Conservation (phyloP, 2,113 vertebrate genomes). For the Psophia crepitans region DNA sequence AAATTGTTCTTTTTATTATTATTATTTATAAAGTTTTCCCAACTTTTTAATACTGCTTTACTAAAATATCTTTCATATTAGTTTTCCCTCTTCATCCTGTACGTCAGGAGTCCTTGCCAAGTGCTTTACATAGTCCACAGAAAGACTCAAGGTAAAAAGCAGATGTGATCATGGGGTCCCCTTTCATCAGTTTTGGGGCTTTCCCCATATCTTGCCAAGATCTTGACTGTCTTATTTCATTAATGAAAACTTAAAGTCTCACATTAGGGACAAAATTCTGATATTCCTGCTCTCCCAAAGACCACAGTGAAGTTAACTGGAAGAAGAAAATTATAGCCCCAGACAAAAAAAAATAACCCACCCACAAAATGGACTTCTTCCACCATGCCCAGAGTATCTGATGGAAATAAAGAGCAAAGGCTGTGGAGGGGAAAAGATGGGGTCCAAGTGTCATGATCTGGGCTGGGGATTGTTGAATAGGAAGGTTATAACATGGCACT, state of each 20-base stretch:
- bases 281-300: neutral
- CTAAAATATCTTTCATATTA: neutral
- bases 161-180: neutral
- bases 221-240: neutral
- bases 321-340: neutral
- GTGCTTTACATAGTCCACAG: neutral
- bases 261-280: neutral
- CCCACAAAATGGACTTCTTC: neutral
- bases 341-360: no score
- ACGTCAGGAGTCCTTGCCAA: neutral
- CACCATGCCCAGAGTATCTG: neutral
- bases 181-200: neutral
- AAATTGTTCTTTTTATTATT: neutral
- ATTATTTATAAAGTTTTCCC: neutral
- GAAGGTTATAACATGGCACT: neutral
- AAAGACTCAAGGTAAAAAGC: neutral
- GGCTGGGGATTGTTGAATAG: accelerated
- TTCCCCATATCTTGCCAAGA: neutral
- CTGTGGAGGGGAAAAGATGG: neutral
- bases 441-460: neutral
- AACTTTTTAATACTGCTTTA: neutral
- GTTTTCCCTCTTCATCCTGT: neutral
- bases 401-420: neutral
- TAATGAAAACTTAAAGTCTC: neutral
- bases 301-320: neutral